Evolutionary conservation across 2,797 vertebrate species (phyloP), one percentile per base, ranked within the genome.

Genomic region (Semaprochilodus insignis): DNA sequence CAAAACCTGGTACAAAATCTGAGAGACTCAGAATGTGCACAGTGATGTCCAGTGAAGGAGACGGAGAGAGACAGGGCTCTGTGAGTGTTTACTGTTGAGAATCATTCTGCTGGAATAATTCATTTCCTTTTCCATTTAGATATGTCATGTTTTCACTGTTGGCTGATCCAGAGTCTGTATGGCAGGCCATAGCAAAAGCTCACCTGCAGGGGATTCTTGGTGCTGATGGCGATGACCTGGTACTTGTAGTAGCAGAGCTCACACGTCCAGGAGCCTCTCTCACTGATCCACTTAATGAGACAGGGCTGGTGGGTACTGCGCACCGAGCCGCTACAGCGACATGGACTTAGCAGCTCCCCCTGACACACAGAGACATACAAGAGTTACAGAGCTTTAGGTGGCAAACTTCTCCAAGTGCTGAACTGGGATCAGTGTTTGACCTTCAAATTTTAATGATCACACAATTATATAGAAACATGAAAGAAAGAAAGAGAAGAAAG

Each of bases 171-270:
- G 17, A 70, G 40, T 7, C 10, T 51, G 52, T 19, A 25, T 70
- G 63, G 40, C 16, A 48, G 52, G n/a, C 19, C 51, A 59, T 51
- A 59, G 44, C 14, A 23, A 31, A 73, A 31, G 59, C 88, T 94
- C 95, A 99, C 98, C 98, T 99, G 98, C 85, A 99, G 96, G 72
- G 98, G 98, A 91, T 99, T 99, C 95, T 99, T 99, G 92, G 98
- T 99, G 96, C 97, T 99, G 94, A 99, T 99, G 94, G 98, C 97
- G 88, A 99, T 97, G 94, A 99, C 98, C 81, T 99, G 97, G 90
- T 99, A 99, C 93, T 99, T 99, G 95, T 99, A 99, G 94, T 98
- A 99, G 92, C 98, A 99, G 82, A 99, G 95, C 90, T 99, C 98
- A 81, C 98, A 99, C 89, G 97, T 97, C 98, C 98, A 99, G 89